Evolutionary conservation across 2,888 invertebrate species (phyloP).

Genomic region (Drepana falcataria): DNA sequence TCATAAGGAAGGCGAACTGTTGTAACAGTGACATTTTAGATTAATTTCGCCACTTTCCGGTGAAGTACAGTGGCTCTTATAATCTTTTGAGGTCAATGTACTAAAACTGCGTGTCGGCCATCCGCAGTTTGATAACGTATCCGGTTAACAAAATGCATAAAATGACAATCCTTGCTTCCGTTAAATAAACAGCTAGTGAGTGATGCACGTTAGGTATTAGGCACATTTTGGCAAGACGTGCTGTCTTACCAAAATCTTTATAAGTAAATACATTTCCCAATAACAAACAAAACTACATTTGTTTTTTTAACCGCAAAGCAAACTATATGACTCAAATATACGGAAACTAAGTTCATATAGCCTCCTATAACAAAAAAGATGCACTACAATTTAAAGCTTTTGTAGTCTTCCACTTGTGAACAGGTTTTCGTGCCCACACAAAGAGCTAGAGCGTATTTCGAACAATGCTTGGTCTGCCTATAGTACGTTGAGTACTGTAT

Average conservation of each 20-base stretch:
- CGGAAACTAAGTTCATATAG: conserved; percentile 12
- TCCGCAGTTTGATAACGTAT: conserved; percentile 49
- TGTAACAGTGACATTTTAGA: conserved; percentile 11
- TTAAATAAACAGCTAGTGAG: too few relatives aligned
- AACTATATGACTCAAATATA: conserved; percentile 3
- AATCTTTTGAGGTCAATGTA: conserved; percentile 58
- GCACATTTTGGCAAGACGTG: too few relatives aligned
- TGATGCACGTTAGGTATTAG: too few relatives aligned
- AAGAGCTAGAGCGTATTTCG: conserved; percentile 33
- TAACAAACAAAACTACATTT: conserved; percentile 4
- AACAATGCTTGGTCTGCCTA: conserved; percentile 46
- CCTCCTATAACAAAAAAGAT: conserved; percentile 15
- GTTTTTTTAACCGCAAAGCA: background rate
- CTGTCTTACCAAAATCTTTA: too few relatives aligned
- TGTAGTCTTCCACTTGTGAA: conserved; percentile 44
- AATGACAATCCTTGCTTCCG: too few relatives aligned
- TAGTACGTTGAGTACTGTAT: conserved; percentile 19
- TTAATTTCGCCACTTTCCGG: conserved; percentile 37
- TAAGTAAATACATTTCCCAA: too few relatives aligned
- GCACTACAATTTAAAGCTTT: conserved; percentile 34
- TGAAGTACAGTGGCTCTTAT: conserved; percentile 34
- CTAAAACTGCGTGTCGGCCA: conserved; percentile 40
- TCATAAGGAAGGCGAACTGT: conserved; percentile 2
- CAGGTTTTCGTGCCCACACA: conserved; percentile 53
- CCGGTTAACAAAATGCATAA: conserved; percentile 22